These are phyloP conservation scores for Magallana angulata DNA, from an alignment of 1,140 invertebrate species.

Conservation along the genomic window DNA sequence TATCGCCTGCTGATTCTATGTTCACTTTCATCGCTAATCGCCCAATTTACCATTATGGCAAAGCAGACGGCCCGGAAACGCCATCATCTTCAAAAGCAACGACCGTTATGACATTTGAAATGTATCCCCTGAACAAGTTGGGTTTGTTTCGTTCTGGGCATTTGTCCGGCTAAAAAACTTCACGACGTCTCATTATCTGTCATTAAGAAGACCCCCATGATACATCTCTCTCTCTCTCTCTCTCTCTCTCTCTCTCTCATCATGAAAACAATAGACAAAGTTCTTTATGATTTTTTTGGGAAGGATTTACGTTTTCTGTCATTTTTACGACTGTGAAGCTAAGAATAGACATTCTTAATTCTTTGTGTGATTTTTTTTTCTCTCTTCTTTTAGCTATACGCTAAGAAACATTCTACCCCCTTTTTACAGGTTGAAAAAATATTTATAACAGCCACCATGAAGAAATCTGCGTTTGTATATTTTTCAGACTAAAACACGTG, in stretches of 20 bases:
- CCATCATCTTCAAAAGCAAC: constrained; percentile 15
- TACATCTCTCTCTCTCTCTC: no score
- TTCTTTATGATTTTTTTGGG: no score
- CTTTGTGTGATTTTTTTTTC: neutral
- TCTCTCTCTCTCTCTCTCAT: no score
- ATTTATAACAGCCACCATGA: neutral
- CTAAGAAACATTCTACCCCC: neutral
- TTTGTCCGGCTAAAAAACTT: neutral
- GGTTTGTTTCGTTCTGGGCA: neutral
- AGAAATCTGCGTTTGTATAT: constrained; percentile 10
- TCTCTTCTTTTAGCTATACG: neutral
- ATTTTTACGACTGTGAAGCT: neutral
- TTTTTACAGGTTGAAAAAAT: neutral
- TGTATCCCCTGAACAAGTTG: neutral
- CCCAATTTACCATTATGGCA: neutral
- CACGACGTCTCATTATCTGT: neutral
- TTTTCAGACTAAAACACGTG: neutral
- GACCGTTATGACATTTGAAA: neutral
- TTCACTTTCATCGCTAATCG: constrained; percentile 18
- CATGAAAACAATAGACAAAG: no score
- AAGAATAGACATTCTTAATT: neutral
- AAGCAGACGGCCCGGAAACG: neutral
- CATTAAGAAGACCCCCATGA: neutral
- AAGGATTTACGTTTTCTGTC: no score
- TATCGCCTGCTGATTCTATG: neutral